These are phyloP conservation scores for Stegodyphus mimosarum DNA, from an alignment of 1,140 invertebrate genomes.

Conservation along the genomic window DNA sequence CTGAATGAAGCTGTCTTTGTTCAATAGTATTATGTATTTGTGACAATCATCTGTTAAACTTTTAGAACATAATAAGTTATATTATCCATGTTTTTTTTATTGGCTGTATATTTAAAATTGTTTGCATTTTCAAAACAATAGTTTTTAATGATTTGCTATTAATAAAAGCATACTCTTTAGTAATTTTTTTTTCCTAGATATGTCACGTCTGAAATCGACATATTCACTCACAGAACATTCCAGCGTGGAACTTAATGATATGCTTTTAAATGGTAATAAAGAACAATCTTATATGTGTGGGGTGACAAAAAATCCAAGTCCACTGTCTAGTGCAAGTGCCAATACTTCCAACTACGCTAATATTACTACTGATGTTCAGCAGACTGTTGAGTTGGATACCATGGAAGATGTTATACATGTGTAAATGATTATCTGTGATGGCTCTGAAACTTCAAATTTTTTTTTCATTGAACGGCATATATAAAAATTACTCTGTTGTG, in stretches of 20 bases:
- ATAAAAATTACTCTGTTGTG: background rate
- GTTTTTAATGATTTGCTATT: background rate
- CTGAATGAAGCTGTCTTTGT: background rate
- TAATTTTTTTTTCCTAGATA: constrained; percentile 1
- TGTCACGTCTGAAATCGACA: constrained; percentile 15
- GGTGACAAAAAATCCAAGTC: constrained; percentile 12
- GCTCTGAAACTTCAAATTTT: background rate
- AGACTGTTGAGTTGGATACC: constrained; percentile 20
- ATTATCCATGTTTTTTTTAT: background rate
- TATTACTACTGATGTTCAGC: background rate
- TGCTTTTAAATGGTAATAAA: constrained; percentile 45
- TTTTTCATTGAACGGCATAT: background rate
- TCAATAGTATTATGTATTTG: background rate
- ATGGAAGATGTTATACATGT: constrained; percentile 56
- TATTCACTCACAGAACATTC: constrained; percentile 29
- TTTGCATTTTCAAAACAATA: background rate
- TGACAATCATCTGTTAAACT: background rate
- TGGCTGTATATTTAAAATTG: background rate
- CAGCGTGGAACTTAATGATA: constrained; percentile 17
- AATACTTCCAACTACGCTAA: constrained; percentile 10
- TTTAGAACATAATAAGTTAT: background rate
- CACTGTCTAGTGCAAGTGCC: constrained; percentile 33
- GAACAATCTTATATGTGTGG: constrained; percentile 3
- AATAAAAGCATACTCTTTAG: background rate
- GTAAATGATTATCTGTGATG: background rate